Evolutionary conservation across 2,797 vertebrate species (phyloP).

Genomic region (Sebastolobus altivelis): DNA sequence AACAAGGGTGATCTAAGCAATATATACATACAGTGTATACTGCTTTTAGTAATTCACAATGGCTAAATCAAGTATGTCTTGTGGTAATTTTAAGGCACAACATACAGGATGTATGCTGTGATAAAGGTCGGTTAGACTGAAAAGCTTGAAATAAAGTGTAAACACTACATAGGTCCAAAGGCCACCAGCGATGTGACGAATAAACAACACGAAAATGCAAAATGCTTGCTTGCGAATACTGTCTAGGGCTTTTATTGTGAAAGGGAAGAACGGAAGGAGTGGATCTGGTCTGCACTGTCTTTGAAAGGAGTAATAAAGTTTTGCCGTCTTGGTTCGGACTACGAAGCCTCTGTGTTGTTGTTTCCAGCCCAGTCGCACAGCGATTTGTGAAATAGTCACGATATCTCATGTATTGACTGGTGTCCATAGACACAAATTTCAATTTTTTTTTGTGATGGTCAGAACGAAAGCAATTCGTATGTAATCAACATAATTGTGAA

Average conservation of each 20-base stretch:
- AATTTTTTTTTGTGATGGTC: too few species aligned
- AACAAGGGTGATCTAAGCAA: background rate
- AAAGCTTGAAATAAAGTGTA: background rate
- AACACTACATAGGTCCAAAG: background rate
- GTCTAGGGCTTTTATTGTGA: too few species aligned
- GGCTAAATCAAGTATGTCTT: background rate
- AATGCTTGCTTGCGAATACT: too few species aligned
- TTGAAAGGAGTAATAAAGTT: background rate
- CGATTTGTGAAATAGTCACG: too few species aligned
- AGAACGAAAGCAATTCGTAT: too few species aligned
- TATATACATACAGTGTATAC: background rate
- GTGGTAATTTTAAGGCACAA: conserved; percentile 14
- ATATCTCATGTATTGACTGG: too few species aligned
- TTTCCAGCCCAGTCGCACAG: too few species aligned
- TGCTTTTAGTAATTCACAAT: background rate
- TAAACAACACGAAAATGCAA: background rate
- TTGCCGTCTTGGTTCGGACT: background rate
- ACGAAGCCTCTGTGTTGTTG: too few species aligned
- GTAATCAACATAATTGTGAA: background rate
- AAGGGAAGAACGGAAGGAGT: background rate
- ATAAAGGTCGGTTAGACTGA: background rate
- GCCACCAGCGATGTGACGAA: background rate
- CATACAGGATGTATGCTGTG: background rate
- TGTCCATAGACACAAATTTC: too few species aligned
- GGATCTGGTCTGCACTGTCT: background rate